Evolutionary conservation across 1,140 invertebrate genomes (phyloP), one percentile per base, ranked within the genome.

Genomic region (Trichonephila clavata): DNA sequence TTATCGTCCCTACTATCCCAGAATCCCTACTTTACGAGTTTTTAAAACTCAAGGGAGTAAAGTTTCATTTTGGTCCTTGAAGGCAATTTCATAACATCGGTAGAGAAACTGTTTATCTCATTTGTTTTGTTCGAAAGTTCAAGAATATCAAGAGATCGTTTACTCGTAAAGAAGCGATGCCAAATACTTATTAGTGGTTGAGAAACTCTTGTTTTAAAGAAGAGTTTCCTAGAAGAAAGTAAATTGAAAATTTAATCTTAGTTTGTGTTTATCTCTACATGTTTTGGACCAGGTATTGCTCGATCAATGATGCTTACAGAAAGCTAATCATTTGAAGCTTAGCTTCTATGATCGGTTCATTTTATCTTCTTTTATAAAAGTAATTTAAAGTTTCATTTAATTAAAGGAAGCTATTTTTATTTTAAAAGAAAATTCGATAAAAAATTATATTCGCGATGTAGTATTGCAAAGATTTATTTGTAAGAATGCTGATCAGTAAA

Each of bases 71-170:
- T 50, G 21, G 43, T 21, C 16, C 77, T 43, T 21, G 39, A 81
- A 81, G 43, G 14, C 77, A 50, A 50, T 81, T 81, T 81, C 77
- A 81, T 43, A 81, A 81, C 7, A 43, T 81, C 21, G 77, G 77
- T 50, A 43, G 32, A 21, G n/a, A 81, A 81, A 81, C 39, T 81
- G 77, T 81, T 50, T 81, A 81, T 20, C 77, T 43, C 32, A 43
- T 81, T 81, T 81, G 77, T 81, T 81, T 21, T n/a, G 20, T 39
- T 43, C 18, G 24, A 81, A 50, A 81, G 16, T 43, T 7, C 32
- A 81, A 50, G 18, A 18, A 43, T 50, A n/a, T 20, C 43, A 39
- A 43, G 43, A 43, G 32, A 81, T 50, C 77, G 16, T 18, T 39
- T 50, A 43, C 32, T 81, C 43, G 39, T 43, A 50, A 81, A 81